Evolutionary conservation across 2,113 vertebrate species (phyloP).

Genomic region (Silurus glanis): DNA sequence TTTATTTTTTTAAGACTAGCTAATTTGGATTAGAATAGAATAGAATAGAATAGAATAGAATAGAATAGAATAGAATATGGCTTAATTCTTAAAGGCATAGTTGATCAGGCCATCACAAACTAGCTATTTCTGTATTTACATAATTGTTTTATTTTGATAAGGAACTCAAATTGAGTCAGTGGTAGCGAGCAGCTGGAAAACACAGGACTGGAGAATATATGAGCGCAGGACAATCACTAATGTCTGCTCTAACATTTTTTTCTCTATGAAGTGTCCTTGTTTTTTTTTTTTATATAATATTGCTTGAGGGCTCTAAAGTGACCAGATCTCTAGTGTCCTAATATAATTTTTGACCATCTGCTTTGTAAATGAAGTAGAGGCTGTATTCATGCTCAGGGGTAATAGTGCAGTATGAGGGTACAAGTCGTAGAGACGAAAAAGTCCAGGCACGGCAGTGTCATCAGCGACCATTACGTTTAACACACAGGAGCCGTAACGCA

Average conservation of each 20-base stretch:
- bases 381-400: not conserved
- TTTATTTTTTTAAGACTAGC: too few relatives aligned
- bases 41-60: not conserved
- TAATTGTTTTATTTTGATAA: not conserved
- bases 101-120: too few relatives aligned
- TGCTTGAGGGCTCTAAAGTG: not conserved
- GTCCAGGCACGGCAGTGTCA: not conserved
- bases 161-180: not conserved
- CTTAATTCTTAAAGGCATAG: not conserved
- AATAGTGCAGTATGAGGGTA: too few relatives aligned
- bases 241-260: not conserved
- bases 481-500: not conserved
- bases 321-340: not conserved
- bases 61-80: not conserved
- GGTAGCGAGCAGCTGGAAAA: not conserved
- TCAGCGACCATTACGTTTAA: not conserved
- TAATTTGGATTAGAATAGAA: not conserved
- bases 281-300: not conserved
- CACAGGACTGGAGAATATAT: not conserved
- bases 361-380: not conserved
- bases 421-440: not conserved
- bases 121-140: not conserved
- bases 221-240: not conserved
- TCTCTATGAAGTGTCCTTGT: not conserved
- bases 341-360: not conserved